phyloP scores from a whole-genome alignment of 1,140 invertebrate species.

The Zaprionus inermis region DNA sequence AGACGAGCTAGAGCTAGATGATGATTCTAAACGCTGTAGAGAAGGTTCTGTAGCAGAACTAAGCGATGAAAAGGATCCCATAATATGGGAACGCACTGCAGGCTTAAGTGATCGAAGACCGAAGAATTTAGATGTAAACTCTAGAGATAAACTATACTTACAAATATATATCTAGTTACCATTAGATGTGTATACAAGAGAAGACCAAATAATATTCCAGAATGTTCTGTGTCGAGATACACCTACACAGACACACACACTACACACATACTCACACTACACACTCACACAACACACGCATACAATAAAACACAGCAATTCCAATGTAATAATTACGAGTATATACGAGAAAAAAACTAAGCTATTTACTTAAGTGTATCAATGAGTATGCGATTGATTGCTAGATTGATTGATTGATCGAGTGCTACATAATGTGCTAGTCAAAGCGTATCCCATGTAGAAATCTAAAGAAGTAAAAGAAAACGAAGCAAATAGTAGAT shows the following conservation, averaged over 20 bases:
- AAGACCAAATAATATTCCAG: conserved; percentile 65
- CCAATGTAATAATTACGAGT: conserved; percentile 45
- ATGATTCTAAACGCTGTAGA: conserved; percentile 29
- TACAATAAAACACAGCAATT: conserved; percentile 26
- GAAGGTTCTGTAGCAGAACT: conserved; percentile 72
- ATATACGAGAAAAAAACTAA: conserved; percentile 39
- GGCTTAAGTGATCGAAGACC: conserved; percentile 48
- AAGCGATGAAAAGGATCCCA: conserved; percentile 54
- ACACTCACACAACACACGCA: conserved; percentile 18
- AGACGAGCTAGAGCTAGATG: neutral
- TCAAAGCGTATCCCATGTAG: conserved; percentile 38
- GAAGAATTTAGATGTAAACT: conserved; percentile 55
- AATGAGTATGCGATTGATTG: conserved; percentile 42
- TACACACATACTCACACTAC: conserved; percentile 19
- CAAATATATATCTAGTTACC: conserved; percentile 51
- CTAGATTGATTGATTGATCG: conserved; percentile 33
- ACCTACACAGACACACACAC: no score
- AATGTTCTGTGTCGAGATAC: conserved; percentile 69
- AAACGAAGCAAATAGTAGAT: neutral
- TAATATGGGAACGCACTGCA: conserved; percentile 71
- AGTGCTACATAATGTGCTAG: conserved; percentile 44
- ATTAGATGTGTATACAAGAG: conserved; percentile 73
- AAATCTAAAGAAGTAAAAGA: conserved; percentile 17
- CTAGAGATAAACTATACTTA: conserved; percentile 56
- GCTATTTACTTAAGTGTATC: conserved; percentile 43